Base-by-base conservation (phyloP, 2,113 vertebrate genomes). In the Bubalus kerabau region DNA sequence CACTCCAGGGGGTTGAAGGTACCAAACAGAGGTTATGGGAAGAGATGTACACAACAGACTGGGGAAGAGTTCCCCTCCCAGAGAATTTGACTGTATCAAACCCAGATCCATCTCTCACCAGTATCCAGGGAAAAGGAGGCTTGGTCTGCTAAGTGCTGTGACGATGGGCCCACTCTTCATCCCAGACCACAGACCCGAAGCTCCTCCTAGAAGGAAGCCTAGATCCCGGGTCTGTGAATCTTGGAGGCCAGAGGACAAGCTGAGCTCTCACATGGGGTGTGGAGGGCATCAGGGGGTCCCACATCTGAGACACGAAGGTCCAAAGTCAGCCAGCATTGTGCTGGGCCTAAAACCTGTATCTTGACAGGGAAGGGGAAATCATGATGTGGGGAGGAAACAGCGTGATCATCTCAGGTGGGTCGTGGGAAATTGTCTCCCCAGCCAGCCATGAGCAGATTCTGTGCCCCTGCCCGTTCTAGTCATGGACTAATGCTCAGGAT, bases 1-100 rank as follows among this genome's bases (percentile, higher is more conserved):
- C 11, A 0, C 43, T 57, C 71, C 26, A 48, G 17, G 56, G 36
- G 6, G 0, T 4, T 36, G 3, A 24, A 17, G 43, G 14, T 11
- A 11, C 48, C 87, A 32, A 13, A 28, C 6, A 0, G 30, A 83
- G 64, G 9, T 19, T 28, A n/a, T 10, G 24, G 5, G 40, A 67
- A 86, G 24, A 80, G 23, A 52, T 15, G 11, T 7, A 46, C 1
- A 14, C 19, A 16, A 59, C 57, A n/a, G 36, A 36, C 7, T 40
- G 6, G 54, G 24, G 3, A 64, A 14, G 6, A 28, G 3, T 80
- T 76, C 5, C n/a, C 50, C 2, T 46, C 50, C 9, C 5, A 2
- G 9, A 46, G 14, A 28, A n/a, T 26, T 2, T 46, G 36, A 36
- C 3, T 16, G 21, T 9, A 2, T 26, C 21, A 48, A 28, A 32